Percentiles rank a stretch among this genome's conserved stretches.
Conservation (phyloP, 2,888 invertebrate genomes). For the Cosmia pyralina region DNA sequence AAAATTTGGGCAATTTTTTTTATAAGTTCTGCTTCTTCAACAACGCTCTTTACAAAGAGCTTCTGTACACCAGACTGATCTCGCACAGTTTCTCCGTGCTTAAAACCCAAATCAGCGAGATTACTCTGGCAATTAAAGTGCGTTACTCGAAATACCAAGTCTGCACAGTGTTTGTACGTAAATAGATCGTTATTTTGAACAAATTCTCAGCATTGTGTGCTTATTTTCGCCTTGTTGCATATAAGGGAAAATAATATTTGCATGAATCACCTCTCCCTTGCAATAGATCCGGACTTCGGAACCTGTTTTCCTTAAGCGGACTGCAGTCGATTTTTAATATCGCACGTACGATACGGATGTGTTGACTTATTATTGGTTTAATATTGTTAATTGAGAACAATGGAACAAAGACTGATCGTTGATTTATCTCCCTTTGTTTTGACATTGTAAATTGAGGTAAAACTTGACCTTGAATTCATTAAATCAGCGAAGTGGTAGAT, state of each 20-base stretch:
- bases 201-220: slow-evolving; percentile 66
- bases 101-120: slow-evolving; percentile 45
- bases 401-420: slow-evolving; percentile 68
- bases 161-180: slow-evolving; percentile 67
- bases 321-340: slow-evolving; percentile 55
- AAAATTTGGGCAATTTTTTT: slow-evolving; percentile 3
- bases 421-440: slow-evolving; percentile 61
- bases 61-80: slow-evolving; percentile 17
- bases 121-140: slow-evolving; percentile 59
- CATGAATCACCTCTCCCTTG: slow-evolving; percentile 67
- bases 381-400: slow-evolving; percentile 68
- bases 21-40: slow-evolving; percentile 17
- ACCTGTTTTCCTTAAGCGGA: slow-evolving; percentile 64
- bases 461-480: slow-evolving; percentile 22
- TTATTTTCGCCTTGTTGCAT: slow-evolving; percentile 64
- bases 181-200: slow-evolving; percentile 71
- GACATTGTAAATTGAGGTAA: slow-evolving; percentile 27
- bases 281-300: slow-evolving; percentile 45
- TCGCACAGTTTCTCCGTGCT: slow-evolving; percentile 35
- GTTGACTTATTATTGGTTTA: slow-evolving; percentile 48
- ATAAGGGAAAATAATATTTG: slow-evolving; percentile 67
- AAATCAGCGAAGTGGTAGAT: not conserved
- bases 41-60: slow-evolving; percentile 15
- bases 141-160: slow-evolving; percentile 59
- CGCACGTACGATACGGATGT: slow-evolving; percentile 46